phyloP scores from a whole-genome alignment of 2,888 invertebrate genomes.

The Himalopsyche japonica region DNA sequence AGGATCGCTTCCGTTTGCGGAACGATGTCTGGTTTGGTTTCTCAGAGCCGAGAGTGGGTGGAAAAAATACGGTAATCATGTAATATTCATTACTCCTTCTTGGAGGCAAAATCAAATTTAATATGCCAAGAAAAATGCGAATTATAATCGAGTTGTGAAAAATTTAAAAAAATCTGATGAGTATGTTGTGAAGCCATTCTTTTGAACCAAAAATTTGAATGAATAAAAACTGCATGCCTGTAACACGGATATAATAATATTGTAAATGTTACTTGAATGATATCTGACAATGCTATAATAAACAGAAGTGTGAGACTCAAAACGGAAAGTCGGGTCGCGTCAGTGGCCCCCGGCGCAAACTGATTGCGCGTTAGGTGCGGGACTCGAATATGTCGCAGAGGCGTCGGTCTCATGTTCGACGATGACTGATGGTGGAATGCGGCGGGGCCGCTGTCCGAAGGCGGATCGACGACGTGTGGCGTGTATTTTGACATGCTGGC shows the following conservation, averaged over 20 bases:
- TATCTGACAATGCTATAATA: neutral
- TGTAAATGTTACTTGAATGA: neutral
- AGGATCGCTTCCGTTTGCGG: neutral
- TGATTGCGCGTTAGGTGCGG: neutral
- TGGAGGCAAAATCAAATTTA: constrained; percentile 36
- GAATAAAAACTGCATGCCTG: constrained; percentile 43
- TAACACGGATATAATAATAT: constrained; percentile 2
- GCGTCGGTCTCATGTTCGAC: constrained; percentile 52
- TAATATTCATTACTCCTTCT: constrained; percentile 38
- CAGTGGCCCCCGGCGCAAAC: neutral
- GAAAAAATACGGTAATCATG: neutral
- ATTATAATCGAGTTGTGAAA: constrained; percentile 39
- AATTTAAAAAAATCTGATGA: constrained; percentile 38
- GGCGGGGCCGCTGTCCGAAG: neutral
- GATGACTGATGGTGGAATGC: constrained; percentile 40
- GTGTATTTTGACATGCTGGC: constrained; percentile 45
- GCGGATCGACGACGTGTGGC: constrained; percentile 18
- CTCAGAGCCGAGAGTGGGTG: neutral
- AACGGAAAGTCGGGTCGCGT: neutral
- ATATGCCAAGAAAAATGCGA: constrained; percentile 40
- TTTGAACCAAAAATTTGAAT: constrained; percentile 28
- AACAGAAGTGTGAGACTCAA: neutral
- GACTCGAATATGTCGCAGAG: neutral
- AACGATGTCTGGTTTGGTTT: neutral
- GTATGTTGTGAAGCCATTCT: constrained; percentile 39